These are phyloP conservation scores for Nannoperca australis DNA, from an alignment of 2,797 vertebrate genomes.

Conservation along the genomic window DNA sequence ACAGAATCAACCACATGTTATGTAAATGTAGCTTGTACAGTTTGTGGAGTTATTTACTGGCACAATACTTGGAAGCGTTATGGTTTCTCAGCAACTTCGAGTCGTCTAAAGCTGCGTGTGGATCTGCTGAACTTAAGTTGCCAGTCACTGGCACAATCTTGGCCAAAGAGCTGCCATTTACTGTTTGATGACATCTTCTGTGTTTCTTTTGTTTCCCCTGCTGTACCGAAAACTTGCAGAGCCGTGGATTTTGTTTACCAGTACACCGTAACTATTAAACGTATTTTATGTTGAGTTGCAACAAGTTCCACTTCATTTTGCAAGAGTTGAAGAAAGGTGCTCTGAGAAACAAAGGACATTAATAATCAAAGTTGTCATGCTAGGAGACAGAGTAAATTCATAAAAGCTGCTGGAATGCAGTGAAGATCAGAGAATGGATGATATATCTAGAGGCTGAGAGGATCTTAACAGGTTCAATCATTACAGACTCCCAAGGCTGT, in stretches of 20 bases:
- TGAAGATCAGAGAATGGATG: constrained; percentile 29
- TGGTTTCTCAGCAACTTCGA: not conserved
- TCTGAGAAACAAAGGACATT: not conserved
- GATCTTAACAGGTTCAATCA: constrained; percentile 15
- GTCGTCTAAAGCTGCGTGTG: not conserved
- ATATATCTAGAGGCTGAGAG: constrained; percentile 11
- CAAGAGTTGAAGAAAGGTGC: not conserved
- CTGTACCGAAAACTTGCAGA: not conserved
- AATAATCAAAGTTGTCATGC: constrained; percentile 7
- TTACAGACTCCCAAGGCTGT: constrained; percentile 16
- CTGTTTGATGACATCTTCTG: not conserved
- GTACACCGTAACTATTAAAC: not conserved
- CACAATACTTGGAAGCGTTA: not conserved
- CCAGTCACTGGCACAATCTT: not conserved
- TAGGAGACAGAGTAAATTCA: constrained; percentile 19
- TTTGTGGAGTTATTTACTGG: not conserved
- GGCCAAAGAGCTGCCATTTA: no score
- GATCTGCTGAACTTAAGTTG: not conserved
- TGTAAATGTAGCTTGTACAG: not conserved
- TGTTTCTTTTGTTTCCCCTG: not conserved
- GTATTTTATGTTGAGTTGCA: not conserved
- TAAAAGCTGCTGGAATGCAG: constrained; percentile 27
- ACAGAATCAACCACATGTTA: not conserved
- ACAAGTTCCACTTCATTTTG: not conserved
- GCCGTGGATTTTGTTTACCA: not conserved